Conservation (phyloP, 2,113 vertebrate genomes). For the Gobiocypris rarus region DNA sequence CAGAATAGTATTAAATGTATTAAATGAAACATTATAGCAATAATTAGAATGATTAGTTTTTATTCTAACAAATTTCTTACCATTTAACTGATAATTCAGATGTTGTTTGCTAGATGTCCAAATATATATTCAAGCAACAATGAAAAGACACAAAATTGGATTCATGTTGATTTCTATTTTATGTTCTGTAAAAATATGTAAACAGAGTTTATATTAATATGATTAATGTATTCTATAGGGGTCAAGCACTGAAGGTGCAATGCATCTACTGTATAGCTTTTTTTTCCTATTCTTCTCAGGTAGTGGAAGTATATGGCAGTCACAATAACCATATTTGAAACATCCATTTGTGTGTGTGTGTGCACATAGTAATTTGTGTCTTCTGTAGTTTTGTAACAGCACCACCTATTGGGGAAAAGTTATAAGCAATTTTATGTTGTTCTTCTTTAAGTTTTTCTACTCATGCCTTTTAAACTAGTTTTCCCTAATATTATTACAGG, state of each 20-base stretch:
- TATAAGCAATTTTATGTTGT: background rate
- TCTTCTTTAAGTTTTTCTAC: background rate
- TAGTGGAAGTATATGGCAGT: background rate
- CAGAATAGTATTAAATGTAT: background rate
- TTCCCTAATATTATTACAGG: background rate
- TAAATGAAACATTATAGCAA: background rate
- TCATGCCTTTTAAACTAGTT: background rate
- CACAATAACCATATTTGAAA: background rate
- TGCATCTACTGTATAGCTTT: background rate
- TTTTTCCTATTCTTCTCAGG: background rate
- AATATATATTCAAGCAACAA: background rate
- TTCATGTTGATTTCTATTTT: conserved; percentile 12
- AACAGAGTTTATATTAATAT: background rate
- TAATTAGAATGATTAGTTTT: background rate
- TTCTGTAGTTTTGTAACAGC: background rate
- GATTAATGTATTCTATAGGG: background rate
- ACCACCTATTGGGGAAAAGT: background rate
- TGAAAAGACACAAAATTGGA: background rate
- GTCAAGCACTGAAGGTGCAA: background rate
- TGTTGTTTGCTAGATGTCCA: too few relatives aligned
- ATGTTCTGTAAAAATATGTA: background rate
- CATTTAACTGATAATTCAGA: too few relatives aligned
- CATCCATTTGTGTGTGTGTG: too few relatives aligned
- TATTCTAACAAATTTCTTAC: too few relatives aligned
- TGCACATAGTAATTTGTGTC: too few relatives aligned